Conservation (phyloP, 2,888 invertebrate species). For the Cerceris ruficornis region DNA sequence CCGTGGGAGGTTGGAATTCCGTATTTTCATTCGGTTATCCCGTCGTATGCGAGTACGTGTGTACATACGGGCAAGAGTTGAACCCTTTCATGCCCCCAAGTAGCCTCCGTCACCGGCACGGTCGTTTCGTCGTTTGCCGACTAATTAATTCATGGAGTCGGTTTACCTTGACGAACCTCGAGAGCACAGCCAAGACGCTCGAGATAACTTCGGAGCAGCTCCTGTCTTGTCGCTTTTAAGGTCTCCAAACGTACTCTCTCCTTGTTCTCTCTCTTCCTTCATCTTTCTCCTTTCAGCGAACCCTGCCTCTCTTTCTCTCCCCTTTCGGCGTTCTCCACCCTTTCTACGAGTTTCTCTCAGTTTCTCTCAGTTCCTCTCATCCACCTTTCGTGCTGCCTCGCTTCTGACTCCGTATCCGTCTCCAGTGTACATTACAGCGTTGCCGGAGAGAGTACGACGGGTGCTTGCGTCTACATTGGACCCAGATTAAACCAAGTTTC, state of each 20-base stretch:
- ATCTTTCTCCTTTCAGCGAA: conserved; percentile 12
- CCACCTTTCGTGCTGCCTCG: conserved; percentile 6
- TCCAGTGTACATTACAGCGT: conserved; percentile 57
- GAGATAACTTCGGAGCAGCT: conserved; percentile 55
- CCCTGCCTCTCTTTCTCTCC: conserved; percentile 14
- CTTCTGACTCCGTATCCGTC: conserved; percentile 27
- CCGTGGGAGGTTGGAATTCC: not conserved
- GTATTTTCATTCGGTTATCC: conserved; percentile 1
- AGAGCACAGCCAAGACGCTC: conserved; percentile 53
- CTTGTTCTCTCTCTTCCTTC: conserved; percentile 6
- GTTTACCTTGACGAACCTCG: conserved; percentile 63
- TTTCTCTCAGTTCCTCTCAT: conserved; percentile 3
- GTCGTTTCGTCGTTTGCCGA: conserved; percentile 65
- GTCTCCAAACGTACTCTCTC: conserved; percentile 31
- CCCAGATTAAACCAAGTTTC: conserved; percentile 67
- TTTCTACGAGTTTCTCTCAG: not conserved
- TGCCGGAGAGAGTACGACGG: conserved; percentile 31
- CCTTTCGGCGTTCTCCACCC: conserved; percentile 5
- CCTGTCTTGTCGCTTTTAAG: conserved; percentile 57
- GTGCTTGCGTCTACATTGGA: conserved; percentile 60
- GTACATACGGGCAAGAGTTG: conserved; percentile 23
- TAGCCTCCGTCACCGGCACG: conserved; percentile 46
- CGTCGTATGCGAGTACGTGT: conserved; percentile 3
- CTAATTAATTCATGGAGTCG: conserved; percentile 73
- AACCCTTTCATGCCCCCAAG: conserved; percentile 49